Evolutionary conservation across 2,113 vertebrate genomes (phyloP).

Genomic region (Nannospalax galili): DNA sequence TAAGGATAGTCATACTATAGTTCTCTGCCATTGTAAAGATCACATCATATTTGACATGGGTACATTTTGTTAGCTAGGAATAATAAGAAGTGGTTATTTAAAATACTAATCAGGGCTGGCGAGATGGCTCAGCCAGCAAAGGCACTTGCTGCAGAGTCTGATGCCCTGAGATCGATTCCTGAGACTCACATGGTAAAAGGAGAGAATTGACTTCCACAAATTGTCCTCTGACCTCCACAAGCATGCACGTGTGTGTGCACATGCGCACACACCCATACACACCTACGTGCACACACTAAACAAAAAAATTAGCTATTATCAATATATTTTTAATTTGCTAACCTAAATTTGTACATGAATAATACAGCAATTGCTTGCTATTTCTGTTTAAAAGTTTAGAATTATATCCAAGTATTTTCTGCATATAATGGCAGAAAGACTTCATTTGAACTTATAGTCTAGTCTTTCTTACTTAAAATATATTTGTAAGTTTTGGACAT

Average conservation of each 20-base stretch:
- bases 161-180: background rate
- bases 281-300: background rate
- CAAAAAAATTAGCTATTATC: conserved; percentile 12
- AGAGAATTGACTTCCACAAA: background rate
- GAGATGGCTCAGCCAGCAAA: background rate
- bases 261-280: background rate
- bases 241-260: background rate
- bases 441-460: conserved; percentile 12
- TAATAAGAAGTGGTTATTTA: conserved; percentile 9
- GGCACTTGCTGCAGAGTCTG: background rate
- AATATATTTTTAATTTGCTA: conserved; percentile 4
- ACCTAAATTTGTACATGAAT: background rate
- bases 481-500: conserved; percentile 28
- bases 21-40: background rate
- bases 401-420: conserved; percentile 33
- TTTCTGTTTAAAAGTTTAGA: background rate
- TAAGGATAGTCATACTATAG: background rate
- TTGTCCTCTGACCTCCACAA: background rate
- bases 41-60: background rate
- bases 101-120: background rate
- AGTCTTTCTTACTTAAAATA: conserved; percentile 1
- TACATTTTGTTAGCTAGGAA: background rate
- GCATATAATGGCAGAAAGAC: background rate
- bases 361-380: background rate
- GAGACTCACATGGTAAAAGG: background rate